These are phyloP conservation scores for Phyllotreta cruciferae DNA, from an alignment of 2,888 invertebrate genomes.

Conservation along the genomic window DNA sequence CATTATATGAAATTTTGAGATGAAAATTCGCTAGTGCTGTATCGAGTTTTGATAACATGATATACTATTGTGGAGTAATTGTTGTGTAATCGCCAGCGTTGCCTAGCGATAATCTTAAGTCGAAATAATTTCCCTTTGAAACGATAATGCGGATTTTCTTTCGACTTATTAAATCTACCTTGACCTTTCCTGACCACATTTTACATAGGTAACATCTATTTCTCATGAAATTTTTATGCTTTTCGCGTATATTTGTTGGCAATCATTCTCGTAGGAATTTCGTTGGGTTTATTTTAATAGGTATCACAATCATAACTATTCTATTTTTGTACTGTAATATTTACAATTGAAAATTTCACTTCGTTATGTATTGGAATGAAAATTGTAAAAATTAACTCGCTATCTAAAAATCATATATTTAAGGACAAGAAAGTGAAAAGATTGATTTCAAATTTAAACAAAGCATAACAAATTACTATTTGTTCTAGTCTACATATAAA, in stretches of 20 bases:
- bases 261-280: constrained; percentile 3
- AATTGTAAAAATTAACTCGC: no score
- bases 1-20: constrained; percentile 4
- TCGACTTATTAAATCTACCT: constrained; percentile 5
- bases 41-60: no score
- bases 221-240: background rate
- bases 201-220: constrained; percentile 3
- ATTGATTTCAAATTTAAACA: no score
- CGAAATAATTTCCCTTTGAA: background rate
- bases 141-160: constrained; percentile 9
- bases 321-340: no score
- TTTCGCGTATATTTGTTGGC: constrained; percentile 5
- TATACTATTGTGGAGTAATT: no score
- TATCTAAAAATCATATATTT: no score
- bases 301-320: background rate
- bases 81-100: background rate
- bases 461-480: no score
- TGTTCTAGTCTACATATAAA: no score
- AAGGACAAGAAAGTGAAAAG: no score
- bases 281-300: constrained; percentile 1
- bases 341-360: no score
- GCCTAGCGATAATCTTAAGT: background rate
- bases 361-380: no score
- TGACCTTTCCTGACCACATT: constrained; percentile 2
- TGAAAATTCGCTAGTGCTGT: background rate